Evolutionary conservation across 2,797 vertebrate genomes (phyloP), one percentile per base, ranked within the genome.

Genomic region (Lutjanus argentimaculatus): DNA sequence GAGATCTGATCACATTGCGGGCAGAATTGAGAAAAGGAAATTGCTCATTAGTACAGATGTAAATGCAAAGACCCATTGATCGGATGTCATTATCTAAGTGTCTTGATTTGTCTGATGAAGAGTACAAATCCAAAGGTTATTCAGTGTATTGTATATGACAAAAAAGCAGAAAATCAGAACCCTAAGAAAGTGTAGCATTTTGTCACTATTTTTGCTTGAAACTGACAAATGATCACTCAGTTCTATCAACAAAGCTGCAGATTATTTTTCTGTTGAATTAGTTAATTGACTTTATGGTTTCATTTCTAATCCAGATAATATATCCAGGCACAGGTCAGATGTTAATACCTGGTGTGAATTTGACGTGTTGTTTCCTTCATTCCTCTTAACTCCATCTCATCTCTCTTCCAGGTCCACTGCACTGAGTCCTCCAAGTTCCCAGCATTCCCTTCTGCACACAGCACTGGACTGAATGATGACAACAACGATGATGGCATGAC

Each of bases 341-440:
- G 46, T 19, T 66, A 3, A 36, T 4, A 36, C n/a, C 19, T 25
- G 52, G 9, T 51, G 25, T 49, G 36, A 51, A 49, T 52, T 2
- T 3, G 25, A 25, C 25, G 25, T 25, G 25, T 25, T 25, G 25
- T 25, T 25, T 25, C 6, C 14, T 17, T 16, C 11, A 17, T 69
- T n/a, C 22, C 40, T 48, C 59, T 46, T 48, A 25, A 42, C 7
- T 72, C 8, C 73, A 8, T 49, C 46, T 40, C 12, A 36, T 7
- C 2, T 67, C n/a, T 88, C 63, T 66, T 88, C 42, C 83, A 95
- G 95, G 92, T 94, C 93, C 87, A 92, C 93, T 93, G 93, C 95
- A 95, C 94, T 94, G 93, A 95, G 89, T 94, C 94, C 93, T 94
- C 88, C 89, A 79, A 88, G 89, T 93, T 95, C 94, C 95, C 95